Conservation (phyloP, 2,113 vertebrate genomes). For the Microcebus ravelobensis region DNA sequence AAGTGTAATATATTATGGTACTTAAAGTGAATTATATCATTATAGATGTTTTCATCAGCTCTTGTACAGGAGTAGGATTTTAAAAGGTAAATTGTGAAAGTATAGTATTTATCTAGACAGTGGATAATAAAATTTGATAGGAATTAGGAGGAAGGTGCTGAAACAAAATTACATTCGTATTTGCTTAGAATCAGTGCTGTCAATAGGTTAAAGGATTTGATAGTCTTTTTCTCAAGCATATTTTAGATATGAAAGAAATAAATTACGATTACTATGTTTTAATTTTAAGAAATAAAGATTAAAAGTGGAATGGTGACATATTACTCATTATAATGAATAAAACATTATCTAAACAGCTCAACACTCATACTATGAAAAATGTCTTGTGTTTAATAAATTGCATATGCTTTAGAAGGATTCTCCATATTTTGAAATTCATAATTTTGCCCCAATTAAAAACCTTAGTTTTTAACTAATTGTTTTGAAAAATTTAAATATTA, state of each 20-base stretch:
- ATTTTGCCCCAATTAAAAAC: too few relatives aligned
- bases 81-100: background rate
- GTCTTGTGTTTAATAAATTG: background rate
- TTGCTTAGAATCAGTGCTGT: background rate
- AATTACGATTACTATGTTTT: background rate
- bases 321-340: background rate
- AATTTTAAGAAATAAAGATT: background rate
- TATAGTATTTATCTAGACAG: background rate
- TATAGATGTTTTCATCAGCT: background rate
- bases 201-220: background rate
- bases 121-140: background rate
- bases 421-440: too few relatives aligned
- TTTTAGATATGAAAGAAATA: background rate
- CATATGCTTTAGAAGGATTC: background rate
- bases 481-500: too few relatives aligned
- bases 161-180: background rate
- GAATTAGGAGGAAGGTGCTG: background rate
- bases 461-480: too few relatives aligned
- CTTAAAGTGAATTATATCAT: background rate
- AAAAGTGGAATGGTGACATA: background rate
- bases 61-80: background rate
- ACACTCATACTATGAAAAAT: background rate
- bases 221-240: background rate
- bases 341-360: background rate
- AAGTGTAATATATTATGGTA: background rate